A percentile compares a stretch with the other conserved stretches of the same genome.
Conservation (phyloP, 2,113 vertebrate genomes). For the Salminus brasiliensis region DNA sequence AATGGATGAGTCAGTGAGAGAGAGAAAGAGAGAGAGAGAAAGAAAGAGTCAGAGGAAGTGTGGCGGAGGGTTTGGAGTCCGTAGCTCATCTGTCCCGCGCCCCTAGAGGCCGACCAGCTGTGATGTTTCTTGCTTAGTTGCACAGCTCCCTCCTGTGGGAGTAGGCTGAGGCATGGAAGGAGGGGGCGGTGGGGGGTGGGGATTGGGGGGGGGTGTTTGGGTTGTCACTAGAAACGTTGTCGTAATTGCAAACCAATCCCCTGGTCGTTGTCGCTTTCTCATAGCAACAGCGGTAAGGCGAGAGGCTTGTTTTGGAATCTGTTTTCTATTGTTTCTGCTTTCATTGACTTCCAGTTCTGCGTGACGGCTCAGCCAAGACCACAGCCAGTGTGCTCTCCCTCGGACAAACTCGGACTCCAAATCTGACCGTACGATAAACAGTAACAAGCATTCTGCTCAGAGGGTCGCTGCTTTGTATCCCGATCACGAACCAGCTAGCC, state of each 20-base stretch:
- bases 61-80: conserved; percentile 6
- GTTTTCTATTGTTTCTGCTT: background rate
- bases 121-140: conserved; percentile 60
- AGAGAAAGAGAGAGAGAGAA: conserved; percentile 16
- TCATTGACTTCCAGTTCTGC: background rate
- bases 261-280: conserved; percentile 61
- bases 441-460: too few relatives aligned
- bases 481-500: too few relatives aligned
- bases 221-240: conserved; percentile 70
- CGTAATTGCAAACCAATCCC: conserved; percentile 75
- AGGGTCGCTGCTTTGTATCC: too few relatives aligned
- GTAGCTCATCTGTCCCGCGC: conserved; percentile 60
- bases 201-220: conserved; percentile 47
- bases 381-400: background rate
- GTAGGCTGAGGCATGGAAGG: conserved; percentile 1
- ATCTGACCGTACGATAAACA: too few relatives aligned
- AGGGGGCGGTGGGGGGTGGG: conserved; percentile 22
- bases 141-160: conserved; percentile 50
- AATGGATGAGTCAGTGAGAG: conserved; percentile 32
- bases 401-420: too few relatives aligned
- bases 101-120: conserved; percentile 69
- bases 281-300: conserved; percentile 59
- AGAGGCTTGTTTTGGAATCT: conserved; percentile 56
- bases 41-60: conserved; percentile 3
- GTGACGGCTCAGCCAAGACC: too few relatives aligned